phyloP scores from a whole-genome alignment of 53 echinoderm and acorn worm species.

The Actinopyga echinites region DNA sequence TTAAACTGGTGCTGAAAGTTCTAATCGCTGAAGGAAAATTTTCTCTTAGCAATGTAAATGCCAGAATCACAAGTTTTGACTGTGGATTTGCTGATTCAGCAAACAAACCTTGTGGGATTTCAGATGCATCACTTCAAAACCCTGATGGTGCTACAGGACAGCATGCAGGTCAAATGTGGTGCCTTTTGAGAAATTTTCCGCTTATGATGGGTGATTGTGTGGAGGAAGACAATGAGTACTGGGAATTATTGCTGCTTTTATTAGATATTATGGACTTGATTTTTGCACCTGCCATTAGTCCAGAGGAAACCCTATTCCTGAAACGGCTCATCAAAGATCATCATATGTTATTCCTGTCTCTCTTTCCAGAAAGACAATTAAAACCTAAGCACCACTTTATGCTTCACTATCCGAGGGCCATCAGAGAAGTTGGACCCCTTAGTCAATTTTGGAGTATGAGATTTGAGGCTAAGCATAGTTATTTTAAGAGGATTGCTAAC shows the following conservation, averaged over 20 bases:
- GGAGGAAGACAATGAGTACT: slow-evolving; percentile 45
- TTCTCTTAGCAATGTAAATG: slow-evolving; percentile 27
- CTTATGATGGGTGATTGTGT: slow-evolving; percentile 58
- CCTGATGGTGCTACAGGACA: slow-evolving; percentile 47
- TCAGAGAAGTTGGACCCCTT: background rate
- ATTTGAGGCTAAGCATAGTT: slow-evolving; percentile 37
- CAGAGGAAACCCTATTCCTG: slow-evolving; percentile 43
- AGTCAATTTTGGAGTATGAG: slow-evolving; percentile 5
- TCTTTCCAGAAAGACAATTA: background rate
- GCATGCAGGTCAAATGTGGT: slow-evolving; percentile 58
- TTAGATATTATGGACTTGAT: slow-evolving; percentile 42
- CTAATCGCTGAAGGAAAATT: slow-evolving; percentile 52
- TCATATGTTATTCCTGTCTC: background rate
- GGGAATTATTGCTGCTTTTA: slow-evolving; percentile 38
- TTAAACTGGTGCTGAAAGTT: slow-evolving; percentile 35
- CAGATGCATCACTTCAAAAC: slow-evolving; percentile 23
- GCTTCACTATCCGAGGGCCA: background rate
- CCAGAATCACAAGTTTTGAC: slow-evolving; percentile 32
- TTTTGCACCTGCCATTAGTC: slow-evolving; percentile 24
- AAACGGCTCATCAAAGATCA: slow-evolving; percentile 56
- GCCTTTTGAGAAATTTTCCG: slow-evolving; percentile 44
- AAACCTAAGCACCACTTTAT: slow-evolving; percentile 14
- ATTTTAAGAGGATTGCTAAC: slow-evolving; percentile 4
- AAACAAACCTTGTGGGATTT: slow-evolving; percentile 50
- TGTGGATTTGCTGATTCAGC: slow-evolving; percentile 37